Evolutionary conservation across 2,113 vertebrate species (phyloP).

Genomic region (Pituophis catenifer): DNA sequence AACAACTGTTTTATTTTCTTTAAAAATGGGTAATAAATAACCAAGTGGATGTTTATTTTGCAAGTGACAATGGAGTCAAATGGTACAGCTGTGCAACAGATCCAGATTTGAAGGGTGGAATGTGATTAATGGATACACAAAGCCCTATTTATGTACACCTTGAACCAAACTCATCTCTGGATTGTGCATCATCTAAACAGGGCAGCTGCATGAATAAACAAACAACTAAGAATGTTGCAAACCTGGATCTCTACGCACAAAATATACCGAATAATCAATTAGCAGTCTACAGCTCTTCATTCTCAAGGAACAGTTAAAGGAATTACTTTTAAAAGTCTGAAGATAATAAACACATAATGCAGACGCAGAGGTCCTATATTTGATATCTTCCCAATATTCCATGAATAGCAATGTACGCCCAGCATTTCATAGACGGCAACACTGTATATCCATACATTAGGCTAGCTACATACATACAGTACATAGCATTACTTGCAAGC

Average conservation of each 20-base stretch:
- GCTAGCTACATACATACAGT: background rate
- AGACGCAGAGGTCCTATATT: background rate
- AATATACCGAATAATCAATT: background rate
- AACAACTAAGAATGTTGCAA: background rate
- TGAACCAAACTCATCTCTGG: background rate
- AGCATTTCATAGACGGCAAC: background rate
- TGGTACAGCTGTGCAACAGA: background rate
- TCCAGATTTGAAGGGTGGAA: background rate
- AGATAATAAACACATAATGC: background rate
- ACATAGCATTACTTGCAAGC: background rate
- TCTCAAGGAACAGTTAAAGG: rapidly evolving
- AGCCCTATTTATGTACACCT: background rate
- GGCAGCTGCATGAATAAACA: background rate
- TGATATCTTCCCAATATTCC: background rate
- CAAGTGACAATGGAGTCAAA: background rate
- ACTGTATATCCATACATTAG: background rate
- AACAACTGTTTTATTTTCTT: background rate
- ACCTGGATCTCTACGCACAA: background rate
- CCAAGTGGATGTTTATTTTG: background rate
- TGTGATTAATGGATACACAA: background rate
- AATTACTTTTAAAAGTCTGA: background rate
- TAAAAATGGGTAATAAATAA: background rate
- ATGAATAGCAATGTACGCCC: background rate
- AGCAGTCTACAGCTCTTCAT: background rate
- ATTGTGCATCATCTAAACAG: background rate